phyloP scores from a whole-genome alignment of 2,888 invertebrate genomes.

The Caradrina clavipalpis region DNA sequence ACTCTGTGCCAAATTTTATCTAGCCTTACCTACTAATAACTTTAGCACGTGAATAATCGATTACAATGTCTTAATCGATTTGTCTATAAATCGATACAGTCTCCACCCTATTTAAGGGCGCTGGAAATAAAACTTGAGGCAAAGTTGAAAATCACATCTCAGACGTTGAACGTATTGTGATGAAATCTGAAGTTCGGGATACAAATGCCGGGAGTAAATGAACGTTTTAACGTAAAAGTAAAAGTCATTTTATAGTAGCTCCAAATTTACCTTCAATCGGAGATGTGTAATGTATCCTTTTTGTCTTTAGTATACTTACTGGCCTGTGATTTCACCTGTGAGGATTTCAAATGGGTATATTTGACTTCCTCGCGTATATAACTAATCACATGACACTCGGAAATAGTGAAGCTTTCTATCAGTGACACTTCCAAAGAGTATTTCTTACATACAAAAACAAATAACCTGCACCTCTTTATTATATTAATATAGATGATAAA shows the following conservation, averaged over 20 bases:
- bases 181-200: conserved; percentile 70
- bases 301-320: background rate
- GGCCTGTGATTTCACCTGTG: too few relatives aligned
- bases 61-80: background rate
- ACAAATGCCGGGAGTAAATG: conserved; percentile 56
- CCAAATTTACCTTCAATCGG: background rate
- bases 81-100: conserved; percentile 24
- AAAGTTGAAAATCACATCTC: conserved; percentile 75
- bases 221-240: conserved; percentile 35
- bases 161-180: conserved; percentile 67
- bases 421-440: too few relatives aligned
- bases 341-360: too few relatives aligned
- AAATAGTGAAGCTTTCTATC: too few relatives aligned
- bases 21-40: too few relatives aligned
- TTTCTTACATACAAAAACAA: too few relatives aligned
- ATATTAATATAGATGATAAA: too few relatives aligned
- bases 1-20: too few relatives aligned
- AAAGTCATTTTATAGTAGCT: conserved; percentile 18
- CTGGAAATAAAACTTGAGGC: conserved; percentile 68
- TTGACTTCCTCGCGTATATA: too few relatives aligned
- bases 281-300: background rate
- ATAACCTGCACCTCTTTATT: too few relatives aligned
- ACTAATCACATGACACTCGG: too few relatives aligned
- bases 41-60: background rate
- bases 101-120: conserved; percentile 46